Conservation (phyloP, 2,888 invertebrate species). For the Drosophila borborema region DNA sequence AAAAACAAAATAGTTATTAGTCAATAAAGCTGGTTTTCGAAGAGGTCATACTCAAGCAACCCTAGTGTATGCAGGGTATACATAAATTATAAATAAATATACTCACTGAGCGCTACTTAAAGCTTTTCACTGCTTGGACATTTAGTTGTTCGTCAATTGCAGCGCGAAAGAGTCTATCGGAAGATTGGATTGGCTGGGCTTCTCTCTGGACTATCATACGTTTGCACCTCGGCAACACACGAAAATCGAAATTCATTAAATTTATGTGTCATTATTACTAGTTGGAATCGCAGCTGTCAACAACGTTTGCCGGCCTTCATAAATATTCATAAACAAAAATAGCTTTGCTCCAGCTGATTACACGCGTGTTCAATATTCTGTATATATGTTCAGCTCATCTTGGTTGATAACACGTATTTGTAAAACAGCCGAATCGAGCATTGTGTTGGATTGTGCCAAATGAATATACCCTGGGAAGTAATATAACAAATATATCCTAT, state of each 20-base stretch:
- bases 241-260: background rate
- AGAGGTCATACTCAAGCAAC: too few relatives aligned
- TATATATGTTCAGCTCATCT: background rate
- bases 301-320: background rate
- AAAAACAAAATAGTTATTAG: background rate
- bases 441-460: background rate
- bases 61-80: background rate
- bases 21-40: background rate
- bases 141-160: too few relatives aligned
- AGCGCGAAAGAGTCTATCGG: background rate
- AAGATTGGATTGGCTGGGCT: background rate
- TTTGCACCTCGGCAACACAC: background rate
- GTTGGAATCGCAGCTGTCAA: background rate
- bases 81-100: background rate
- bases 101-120: background rate
- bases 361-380: background rate
- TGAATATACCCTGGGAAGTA: background rate
- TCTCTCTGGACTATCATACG: background rate
- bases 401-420: background rate
- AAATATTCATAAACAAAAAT: background rate
- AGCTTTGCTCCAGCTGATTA: background rate
- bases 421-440: background rate
- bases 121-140: background rate
- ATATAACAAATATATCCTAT: background rate
- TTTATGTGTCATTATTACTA: conserved; percentile 1